A percentile compares a stretch with the other conserved stretches of the same genome.
These are phyloP conservation scores for Eulacestoma nigropectus DNA, from an alignment of 2,113 vertebrate species.

Conservation along the genomic window DNA sequence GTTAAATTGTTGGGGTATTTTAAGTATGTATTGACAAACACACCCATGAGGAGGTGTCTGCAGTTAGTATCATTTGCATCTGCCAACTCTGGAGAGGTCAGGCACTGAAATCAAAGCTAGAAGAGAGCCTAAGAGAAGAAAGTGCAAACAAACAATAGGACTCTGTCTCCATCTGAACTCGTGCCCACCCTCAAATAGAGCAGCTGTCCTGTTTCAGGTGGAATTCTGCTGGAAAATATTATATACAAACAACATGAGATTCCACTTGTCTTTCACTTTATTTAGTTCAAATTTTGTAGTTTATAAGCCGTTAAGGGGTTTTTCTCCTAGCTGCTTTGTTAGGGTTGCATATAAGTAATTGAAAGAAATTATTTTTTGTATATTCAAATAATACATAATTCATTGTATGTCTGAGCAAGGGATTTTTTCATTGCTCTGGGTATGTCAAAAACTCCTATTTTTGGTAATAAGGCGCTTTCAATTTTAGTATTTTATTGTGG, in stretches of 20 bases:
- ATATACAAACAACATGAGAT: background rate
- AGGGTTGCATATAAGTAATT: background rate
- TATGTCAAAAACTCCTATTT: background rate
- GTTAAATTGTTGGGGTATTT: background rate
- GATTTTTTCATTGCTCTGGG: background rate
- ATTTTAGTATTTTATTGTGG: background rate
- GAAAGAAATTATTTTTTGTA: background rate
- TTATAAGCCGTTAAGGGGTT: background rate
- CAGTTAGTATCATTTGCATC: background rate
- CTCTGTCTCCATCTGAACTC: background rate
- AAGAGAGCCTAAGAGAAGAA: background rate
- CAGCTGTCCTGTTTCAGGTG: background rate
- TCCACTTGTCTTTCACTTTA: background rate
- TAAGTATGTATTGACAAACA: background rate
- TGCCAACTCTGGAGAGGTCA: background rate
- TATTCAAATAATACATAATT: background rate
- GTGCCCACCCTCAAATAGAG: accelerated
- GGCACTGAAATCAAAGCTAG: background rate
- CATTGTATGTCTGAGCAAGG: background rate
- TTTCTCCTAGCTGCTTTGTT: background rate
- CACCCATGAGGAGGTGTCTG: background rate
- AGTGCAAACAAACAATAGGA: background rate
- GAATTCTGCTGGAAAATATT: background rate
- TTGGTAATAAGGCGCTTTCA: background rate
- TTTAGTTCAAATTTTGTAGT: background rate